Base-by-base conservation (phyloP, 2,888 invertebrate genomes). In the Tineola bisselliella region DNA sequence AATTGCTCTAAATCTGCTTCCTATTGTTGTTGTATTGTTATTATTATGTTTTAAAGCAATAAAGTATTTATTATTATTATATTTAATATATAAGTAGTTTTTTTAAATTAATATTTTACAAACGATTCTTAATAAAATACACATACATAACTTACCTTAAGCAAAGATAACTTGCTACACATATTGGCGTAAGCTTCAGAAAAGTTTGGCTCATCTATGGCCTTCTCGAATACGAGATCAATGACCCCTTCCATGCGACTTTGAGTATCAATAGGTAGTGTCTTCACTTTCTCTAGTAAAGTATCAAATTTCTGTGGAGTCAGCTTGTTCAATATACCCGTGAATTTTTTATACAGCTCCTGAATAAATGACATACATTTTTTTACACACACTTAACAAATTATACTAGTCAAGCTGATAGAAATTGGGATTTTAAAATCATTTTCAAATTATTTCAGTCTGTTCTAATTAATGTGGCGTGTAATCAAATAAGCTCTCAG, bases 171-270 rank as follows among this genome's bases (percentile, higher is more conserved):
- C 71, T 92, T 91, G 70, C 91, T 89, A 71, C 95, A 95, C 90
- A 98, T 92, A 54, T 91, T 89, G 1, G 98, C 97, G 86, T 98
- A 98, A 0, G 95, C 94, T 61, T 93, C 93, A n/a, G 96, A 95
- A 77, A 97, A 98, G 68, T 92, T 95, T 0, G 98, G 98, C 77
- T 98, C 98, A 79, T 97, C 95, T 61, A 98, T 93, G 17, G 98
- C 94, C 86, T 98, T 98, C 76, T 97, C 96, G 76, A 98, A 98
- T 5, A 98, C 94, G 63, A 98, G 89, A 71, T 94, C 91, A 69
- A 97, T 96, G 13, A 96, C 94, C 66, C 93, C 93, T 68, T 92
- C 90, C 61, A 98, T 87, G 67, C 94, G 90, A 61, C 92, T 92
- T 62, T 90, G 90, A 4, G 92, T 94, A 74, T 95, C 92, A 62